Evolutionary conservation across 2,797 vertebrate species (phyloP), one percentile per base, ranked within the genome.

Genomic region (Enteromius mattozi): DNA sequence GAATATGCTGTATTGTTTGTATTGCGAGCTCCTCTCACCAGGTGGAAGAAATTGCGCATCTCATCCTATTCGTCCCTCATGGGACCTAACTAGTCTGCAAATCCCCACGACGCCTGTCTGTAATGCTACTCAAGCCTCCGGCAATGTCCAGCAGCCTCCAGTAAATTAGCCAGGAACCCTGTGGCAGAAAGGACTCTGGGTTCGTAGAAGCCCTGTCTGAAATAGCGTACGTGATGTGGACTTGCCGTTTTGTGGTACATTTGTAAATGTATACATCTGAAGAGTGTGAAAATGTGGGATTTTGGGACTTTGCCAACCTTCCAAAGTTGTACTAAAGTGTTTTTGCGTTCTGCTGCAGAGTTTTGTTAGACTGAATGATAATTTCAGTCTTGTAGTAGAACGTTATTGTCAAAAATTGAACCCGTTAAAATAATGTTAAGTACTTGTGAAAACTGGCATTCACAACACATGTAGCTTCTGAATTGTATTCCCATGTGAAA

Each of bases 161-260:
- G 89, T 93, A 94, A 93, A 95, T 94, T 92, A 93, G 89, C 71
- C 77, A 40, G 84, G 84, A 88, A 86, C 87, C 89, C 87, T 71
- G 88, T 88, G 84, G 66, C 88, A 87, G 89, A 84, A 87, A 40
- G 24, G 87, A 42, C 85, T 83, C 27, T 40, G 16, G 24, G 65
- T 63, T 84, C 66, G 45, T n/a, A 33, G 74, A 78, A 85, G 85
- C 88, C 74, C 86, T 88, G 87, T 72, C 27, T 56, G 56, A 61
- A 35, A 63, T 35, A 72, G 6, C 63, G 45, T 75, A n/a, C 72
- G 56, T 76, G 49, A 76, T 9, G 33, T 72, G 65, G 33, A 54
- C 19, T 72, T 63, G 16, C 21, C 0, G 7, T 16, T 51, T 47
- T 21, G 5, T 9, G 30, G 49, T 75, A 5, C 9, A 75, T 54